phyloP scores from a whole-genome alignment of 2,888 invertebrate species.

The Cremastinae sp. region DNA sequence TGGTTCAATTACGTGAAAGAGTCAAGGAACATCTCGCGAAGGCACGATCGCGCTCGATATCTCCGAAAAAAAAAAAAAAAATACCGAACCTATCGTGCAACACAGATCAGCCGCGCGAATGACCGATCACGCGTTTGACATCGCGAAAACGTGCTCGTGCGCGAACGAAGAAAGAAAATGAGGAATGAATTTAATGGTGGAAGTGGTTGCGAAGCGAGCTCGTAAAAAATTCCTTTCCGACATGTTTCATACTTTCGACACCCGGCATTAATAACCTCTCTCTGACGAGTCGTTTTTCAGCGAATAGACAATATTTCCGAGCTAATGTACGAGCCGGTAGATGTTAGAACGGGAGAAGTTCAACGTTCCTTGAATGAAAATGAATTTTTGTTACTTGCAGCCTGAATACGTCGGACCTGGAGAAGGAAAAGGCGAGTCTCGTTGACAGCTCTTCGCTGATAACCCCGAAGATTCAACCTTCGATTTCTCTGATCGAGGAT shows the following conservation, averaged over 20 bases:
- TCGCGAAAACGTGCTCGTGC: background rate
- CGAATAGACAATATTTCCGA: no score
- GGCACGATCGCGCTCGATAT: no score
- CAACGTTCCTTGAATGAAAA: no score
- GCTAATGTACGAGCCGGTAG: no score
- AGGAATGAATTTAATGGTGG: background rate
- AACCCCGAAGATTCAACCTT: conserved; percentile 47
- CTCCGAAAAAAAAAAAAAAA: background rate
- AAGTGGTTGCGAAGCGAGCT: background rate
- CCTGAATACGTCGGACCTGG: conserved; percentile 62
- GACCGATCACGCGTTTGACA: conserved; percentile 5
- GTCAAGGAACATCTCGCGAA: conserved; percentile 11
- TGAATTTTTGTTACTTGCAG: conserved; percentile 60
- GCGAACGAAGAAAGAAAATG: background rate
- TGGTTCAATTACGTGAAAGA: conserved; percentile 26
- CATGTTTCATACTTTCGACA: no score
- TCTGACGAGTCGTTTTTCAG: no score
- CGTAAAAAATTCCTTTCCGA: no score
- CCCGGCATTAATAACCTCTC: no score
- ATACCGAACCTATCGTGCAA: background rate
- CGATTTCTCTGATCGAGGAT: conserved; percentile 46
- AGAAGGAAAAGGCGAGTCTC: conserved; percentile 65
- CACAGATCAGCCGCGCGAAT: no score
- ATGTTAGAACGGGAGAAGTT: background rate
- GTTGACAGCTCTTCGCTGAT: conserved; percentile 44